phyloP scores from a whole-genome alignment of 2,888 invertebrate genomes.

The Dolichopus griseipennis region DNA sequence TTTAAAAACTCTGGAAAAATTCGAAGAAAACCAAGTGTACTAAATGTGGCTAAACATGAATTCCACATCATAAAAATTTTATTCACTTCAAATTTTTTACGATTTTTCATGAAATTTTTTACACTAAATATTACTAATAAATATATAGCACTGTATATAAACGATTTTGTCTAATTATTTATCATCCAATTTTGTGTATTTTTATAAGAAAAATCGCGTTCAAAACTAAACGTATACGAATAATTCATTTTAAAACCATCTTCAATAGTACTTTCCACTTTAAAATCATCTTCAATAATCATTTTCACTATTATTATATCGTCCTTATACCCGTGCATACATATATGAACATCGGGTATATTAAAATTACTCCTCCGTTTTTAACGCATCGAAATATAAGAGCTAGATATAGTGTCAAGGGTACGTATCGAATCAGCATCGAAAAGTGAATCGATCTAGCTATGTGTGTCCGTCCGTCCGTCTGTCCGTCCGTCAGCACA shows the following conservation, averaged over 20 bases:
- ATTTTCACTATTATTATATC: no score
- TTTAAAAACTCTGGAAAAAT: slow-evolving; percentile 89
- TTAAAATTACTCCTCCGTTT: no score
- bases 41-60: slow-evolving; percentile 82
- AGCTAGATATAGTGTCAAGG: no score
- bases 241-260: slow-evolving; percentile 58
- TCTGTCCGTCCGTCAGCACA: no score
- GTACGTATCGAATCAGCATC: no score
- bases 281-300: no score
- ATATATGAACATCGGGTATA: no score
- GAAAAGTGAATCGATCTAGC: no score
- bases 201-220: slow-evolving; percentile 85
- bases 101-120: slow-evolving; percentile 85
- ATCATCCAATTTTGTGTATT: slow-evolving; percentile 90
- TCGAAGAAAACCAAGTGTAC: slow-evolving; percentile 85
- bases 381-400: no score
- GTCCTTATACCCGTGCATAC: no score
- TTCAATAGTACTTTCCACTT: no score
- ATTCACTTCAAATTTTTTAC: slow-evolving; percentile 76
- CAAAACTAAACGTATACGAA: slow-evolving; percentile 90
- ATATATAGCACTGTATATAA: slow-evolving; percentile 78
- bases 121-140: slow-evolving; percentile 91
- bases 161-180: slow-evolving; percentile 89
- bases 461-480: no score
- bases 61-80: slow-evolving; percentile 88